Evolutionary conservation across 2,113 vertebrate species (phyloP), one percentile per base, ranked within the genome.

Genomic region (Syngnathoides biaculeatus): DNA sequence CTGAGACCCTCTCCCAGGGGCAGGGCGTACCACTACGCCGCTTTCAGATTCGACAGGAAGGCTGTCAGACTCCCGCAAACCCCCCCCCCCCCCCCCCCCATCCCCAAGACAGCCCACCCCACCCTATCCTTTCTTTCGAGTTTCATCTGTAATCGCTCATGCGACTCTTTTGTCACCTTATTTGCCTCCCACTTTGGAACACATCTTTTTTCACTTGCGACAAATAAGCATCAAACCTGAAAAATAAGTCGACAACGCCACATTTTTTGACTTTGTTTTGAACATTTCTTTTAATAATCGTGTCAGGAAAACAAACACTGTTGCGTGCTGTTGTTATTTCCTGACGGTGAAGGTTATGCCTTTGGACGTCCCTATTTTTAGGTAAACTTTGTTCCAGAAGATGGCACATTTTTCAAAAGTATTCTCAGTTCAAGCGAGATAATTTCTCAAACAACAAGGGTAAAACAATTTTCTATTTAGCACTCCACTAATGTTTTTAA

Each of bases 91-190:
- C 48, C 39, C 75, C 81, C 85, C 77, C 62, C 81, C 73, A 74
- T n/a, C n/a, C n/a, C n/a, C n/a, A n/a, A n/a, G n/a, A n/a, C n/a
- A n/a, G n/a, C 69, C 45, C 70, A 67, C 65, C 39, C 80, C 73
- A 75, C 69, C 75, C 65, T 78, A 30, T 80, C 84, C 74, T 82
- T 78, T 84, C 57, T 38, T 73, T 80, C 69, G 70, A 83, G 84
- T 87, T 86, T 88, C 86, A 89, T 88, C 84, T 89, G 78, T 87
- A 86, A 90, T 86, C 66, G 67, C 79, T 80, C 30, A 69, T 52
- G 77, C 76, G 73, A 71, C 74, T 76, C 55, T 24, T 35, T 35
- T 56, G 69, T 77, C 83, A 67, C 69, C 72, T 77, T 77, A 86
- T 92, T 91, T 90, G 86, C 86, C 82, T 90, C 79, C 73, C 64